Conservation (phyloP, 2,113 vertebrate species). For the Microtus pennsylvanicus region DNA sequence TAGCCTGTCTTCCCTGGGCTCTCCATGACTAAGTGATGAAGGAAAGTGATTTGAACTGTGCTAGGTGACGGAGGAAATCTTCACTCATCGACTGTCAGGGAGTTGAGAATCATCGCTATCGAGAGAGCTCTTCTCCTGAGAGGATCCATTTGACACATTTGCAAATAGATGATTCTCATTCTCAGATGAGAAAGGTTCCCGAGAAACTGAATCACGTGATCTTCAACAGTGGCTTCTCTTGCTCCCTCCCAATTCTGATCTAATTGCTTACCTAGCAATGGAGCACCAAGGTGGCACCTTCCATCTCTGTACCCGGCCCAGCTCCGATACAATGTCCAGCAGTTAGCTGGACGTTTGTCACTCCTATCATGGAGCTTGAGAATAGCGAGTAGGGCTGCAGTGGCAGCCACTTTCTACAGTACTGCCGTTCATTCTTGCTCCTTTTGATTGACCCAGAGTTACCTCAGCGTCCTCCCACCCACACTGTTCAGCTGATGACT, state of each 20-base stretch:
- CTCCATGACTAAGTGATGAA: not conserved
- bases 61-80: not conserved
- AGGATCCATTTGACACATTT: conserved; percentile 40
- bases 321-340: not conserved
- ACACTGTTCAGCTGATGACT: not conserved
- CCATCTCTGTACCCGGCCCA: not conserved
- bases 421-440: not conserved
- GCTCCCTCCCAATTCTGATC: not conserved
- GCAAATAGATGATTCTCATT: conserved; percentile 41
- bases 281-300: not conserved
- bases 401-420: not conserved
- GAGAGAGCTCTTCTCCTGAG: not conserved
- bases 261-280: not conserved
- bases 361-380: not conserved
- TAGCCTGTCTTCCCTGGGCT: not conserved
- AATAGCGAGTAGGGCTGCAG: not conserved
- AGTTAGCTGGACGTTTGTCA: not conserved
- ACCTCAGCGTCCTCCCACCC: too few relatives aligned
- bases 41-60: not conserved
- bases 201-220: not conserved
- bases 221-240: not conserved
- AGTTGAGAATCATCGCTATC: not conserved
- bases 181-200: not conserved
- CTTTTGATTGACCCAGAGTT: not conserved
- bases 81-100: not conserved